These are phyloP conservation scores for Paralvinella palmiformis DNA, from an alignment of 1,140 invertebrate species.

Conservation along the genomic window DNA sequence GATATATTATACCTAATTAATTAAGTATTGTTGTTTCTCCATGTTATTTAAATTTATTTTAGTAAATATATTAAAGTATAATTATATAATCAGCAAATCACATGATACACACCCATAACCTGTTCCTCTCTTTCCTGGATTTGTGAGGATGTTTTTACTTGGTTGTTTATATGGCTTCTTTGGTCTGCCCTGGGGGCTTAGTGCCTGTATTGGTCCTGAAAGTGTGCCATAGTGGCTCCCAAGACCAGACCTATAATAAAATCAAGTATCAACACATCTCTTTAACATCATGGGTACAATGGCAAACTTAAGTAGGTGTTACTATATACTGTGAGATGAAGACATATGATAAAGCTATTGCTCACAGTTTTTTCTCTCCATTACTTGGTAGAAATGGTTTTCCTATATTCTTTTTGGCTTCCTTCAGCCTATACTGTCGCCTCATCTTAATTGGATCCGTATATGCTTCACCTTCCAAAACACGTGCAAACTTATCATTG, in stretches of 20 bases:
- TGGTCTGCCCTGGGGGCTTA: constrained; percentile 33
- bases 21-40: too few species aligned
- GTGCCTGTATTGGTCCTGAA: constrained; percentile 35
- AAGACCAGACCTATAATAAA: constrained; percentile 39
- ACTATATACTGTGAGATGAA: neutral
- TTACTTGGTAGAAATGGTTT: constrained; percentile 48
- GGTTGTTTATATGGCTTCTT: constrained; percentile 28
- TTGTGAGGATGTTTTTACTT: constrained; percentile 47
- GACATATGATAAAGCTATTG: too few species aligned
- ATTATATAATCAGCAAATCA: too few species aligned
- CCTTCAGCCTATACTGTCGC: constrained; percentile 36
- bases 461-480: constrained; percentile 47
- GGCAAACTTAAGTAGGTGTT: neutral
- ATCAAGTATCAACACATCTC: neutral
- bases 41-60: too few species aligned
- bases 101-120: constrained; percentile 53
- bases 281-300: neutral
- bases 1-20: too few species aligned
- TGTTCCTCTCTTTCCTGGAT: constrained; percentile 49
- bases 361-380: constrained; percentile 45
- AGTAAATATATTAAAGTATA: too few species aligned
- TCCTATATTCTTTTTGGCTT: constrained; percentile 44
- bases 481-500: constrained; percentile 38
- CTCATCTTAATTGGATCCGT: constrained; percentile 46
- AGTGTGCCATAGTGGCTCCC: constrained; percentile 48